Percentiles rank a stretch among this genome's conserved stretches.
Evolutionary conservation across 2,113 vertebrate species (phyloP).

Genomic region (Sturnira hondurensis): DNA sequence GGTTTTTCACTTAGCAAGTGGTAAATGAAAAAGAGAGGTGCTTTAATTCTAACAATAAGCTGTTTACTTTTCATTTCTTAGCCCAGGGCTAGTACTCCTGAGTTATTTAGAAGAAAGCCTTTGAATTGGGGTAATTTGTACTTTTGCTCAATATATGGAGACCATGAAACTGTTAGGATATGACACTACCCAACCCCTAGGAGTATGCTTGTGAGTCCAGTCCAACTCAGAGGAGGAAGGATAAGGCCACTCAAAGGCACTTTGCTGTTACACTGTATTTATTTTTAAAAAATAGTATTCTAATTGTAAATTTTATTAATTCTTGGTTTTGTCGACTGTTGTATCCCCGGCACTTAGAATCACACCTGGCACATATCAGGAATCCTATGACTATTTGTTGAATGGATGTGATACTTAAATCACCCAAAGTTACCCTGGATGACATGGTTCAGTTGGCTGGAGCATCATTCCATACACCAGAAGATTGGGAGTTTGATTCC

Average conservation of each 20-base stretch:
- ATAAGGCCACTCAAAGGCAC: neutral
- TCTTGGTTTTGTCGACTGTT: neutral
- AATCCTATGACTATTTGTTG: neutral
- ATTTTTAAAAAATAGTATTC: no score
- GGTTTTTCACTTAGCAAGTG: neutral
- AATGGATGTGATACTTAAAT: neutral
- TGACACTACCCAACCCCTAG: neutral
- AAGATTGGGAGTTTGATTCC: no score
- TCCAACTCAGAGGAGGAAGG: neutral
- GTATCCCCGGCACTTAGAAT: neutral
- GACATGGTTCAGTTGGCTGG: no score
- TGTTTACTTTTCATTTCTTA: constrained; percentile 30
- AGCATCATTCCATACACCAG: no score
- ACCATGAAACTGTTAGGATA: neutral
- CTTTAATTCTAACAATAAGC: constrained; percentile 18
- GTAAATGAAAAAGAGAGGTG: neutral
- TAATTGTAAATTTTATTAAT: constrained; percentile 1
- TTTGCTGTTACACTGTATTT: constrained; percentile 4
- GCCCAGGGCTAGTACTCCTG: neutral
- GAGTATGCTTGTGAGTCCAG: neutral
- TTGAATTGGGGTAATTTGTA: neutral
- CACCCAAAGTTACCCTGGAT: neutral
- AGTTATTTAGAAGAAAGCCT: constrained; percentile 14
- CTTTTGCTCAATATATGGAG: neutral
- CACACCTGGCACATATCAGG: neutral